Evolutionary conservation across 2,888 invertebrate genomes (phyloP).

Genomic region (Desoria tigrina): DNA sequence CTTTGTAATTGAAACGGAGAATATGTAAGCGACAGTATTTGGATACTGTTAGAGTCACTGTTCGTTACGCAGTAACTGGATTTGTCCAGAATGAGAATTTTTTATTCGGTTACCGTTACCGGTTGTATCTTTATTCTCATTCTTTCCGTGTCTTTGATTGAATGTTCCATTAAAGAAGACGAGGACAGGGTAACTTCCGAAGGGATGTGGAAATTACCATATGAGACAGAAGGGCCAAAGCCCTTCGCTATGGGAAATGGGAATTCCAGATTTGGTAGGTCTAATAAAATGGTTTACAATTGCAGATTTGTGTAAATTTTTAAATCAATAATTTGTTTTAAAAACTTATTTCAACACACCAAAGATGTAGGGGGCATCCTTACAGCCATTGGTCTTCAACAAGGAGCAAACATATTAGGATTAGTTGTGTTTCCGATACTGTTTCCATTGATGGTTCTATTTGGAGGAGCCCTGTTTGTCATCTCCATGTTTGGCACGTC

Average conservation of each 20-base stretch:
- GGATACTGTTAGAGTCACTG: too few relatives aligned
- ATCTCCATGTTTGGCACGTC: slow-evolving; percentile 39
- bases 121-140: too few relatives aligned
- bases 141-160: neutral
- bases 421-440: slow-evolving; percentile 38
- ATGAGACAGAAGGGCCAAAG: slow-evolving; percentile 5
- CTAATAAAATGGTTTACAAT: neutral
- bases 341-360: neutral
- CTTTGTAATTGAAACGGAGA: too few relatives aligned
- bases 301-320: slow-evolving; percentile 9
- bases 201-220: slow-evolving; percentile 35
- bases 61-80: too few relatives aligned
- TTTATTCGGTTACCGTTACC: too few relatives aligned
- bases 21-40: too few relatives aligned
- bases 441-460: slow-evolving; percentile 38
- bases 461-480: slow-evolving; percentile 34
- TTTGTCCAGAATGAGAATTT: too few relatives aligned
- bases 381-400: slow-evolving; percentile 31
- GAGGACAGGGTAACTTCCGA: slow-evolving; percentile 30
- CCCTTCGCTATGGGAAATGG: slow-evolving; percentile 12
- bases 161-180: slow-evolving; percentile 22
- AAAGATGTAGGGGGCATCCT: slow-evolving; percentile 43
- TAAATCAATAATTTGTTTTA: neutral
- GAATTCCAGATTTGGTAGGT: slow-evolving; percentile 35
- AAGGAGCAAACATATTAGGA: slow-evolving; percentile 39